Percentiles rank a stretch among this genome's conserved stretches.
Evolutionary conservation across 2,888 invertebrate genomes (phyloP).

Genomic region (Ceramica pisi): DNA sequence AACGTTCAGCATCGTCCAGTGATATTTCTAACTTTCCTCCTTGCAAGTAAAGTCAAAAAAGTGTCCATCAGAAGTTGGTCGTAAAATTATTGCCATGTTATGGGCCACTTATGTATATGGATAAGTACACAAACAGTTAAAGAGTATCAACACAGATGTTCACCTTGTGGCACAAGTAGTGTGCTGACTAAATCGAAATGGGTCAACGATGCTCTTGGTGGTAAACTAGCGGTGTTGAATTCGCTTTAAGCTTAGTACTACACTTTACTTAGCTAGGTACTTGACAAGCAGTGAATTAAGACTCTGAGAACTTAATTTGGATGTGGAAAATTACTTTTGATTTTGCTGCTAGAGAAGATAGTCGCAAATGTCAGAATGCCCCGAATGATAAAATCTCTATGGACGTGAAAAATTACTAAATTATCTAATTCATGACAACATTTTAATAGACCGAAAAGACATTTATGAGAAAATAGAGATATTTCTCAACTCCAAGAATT

Average conservation of each 20-base stretch:
- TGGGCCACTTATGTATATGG: constrained; percentile 12
- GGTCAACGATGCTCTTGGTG: constrained; percentile 47
- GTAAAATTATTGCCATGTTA: constrained; percentile 14
- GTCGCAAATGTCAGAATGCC: background rate
- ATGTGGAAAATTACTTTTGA: background rate
- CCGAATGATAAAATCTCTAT: no score
- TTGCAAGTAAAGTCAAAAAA: constrained; percentile 19
- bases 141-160: constrained; percentile 31
- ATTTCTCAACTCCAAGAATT: no score
- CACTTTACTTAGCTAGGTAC: background rate
- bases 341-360: background rate
- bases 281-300: background rate
- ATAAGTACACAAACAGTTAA: constrained; percentile 5
- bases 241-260: background rate
- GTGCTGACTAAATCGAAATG: constrained; percentile 36
- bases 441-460: background rate
- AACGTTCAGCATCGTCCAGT: background rate
- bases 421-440: background rate
- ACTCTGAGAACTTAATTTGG: background rate
- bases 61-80: constrained; percentile 7
- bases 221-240: constrained; percentile 10
- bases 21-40: background rate
- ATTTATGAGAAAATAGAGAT: background rate
- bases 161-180: constrained; percentile 38
- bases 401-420: no score